These are phyloP conservation scores for Listrodromus nycthemerus DNA, from an alignment of 2,888 invertebrate species.

Conservation along the genomic window DNA sequence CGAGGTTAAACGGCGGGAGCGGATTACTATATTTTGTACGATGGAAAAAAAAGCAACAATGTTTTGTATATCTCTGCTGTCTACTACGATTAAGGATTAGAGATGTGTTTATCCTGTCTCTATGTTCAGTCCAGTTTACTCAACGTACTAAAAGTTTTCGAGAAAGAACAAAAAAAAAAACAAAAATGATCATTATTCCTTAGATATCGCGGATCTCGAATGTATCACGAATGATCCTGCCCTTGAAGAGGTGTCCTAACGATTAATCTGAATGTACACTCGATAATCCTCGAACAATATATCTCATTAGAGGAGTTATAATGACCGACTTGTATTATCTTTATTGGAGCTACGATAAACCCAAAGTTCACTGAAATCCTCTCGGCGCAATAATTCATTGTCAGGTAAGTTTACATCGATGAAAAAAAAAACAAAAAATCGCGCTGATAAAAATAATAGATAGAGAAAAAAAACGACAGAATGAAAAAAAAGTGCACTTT, in stretches of 20 bases:
- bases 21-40: constrained; percentile 80
- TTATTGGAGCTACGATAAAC: constrained; percentile 32
- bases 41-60: constrained; percentile 72
- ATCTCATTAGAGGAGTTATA: constrained; percentile 61
- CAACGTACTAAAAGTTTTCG: constrained; percentile 14
- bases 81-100: constrained; percentile 62
- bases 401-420: constrained; percentile 46
- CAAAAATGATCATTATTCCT: constrained; percentile 36
- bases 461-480: background rate
- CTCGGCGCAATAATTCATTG: background rate
- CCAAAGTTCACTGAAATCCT: background rate
- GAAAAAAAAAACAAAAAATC: no score
- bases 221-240: constrained; percentile 50
- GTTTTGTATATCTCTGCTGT: constrained; percentile 79
- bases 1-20: constrained; percentile 54
- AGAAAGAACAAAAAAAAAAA: background rate
- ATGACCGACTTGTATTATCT: constrained; percentile 45
- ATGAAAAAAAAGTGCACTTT: background rate
- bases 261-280: constrained; percentile 67
- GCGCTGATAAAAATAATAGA: background rate
- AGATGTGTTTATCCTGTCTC: constrained; percentile 46
- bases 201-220: constrained; percentile 55
- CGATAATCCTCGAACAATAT: constrained; percentile 66
- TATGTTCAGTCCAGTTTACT: constrained; percentile 54
- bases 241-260: constrained; percentile 60